A percentile compares a stretch with the other conserved stretches of the same genome.
phyloP scores from a whole-genome alignment of 2,113 vertebrate genomes.

The Gadus chalcogrammus region DNA sequence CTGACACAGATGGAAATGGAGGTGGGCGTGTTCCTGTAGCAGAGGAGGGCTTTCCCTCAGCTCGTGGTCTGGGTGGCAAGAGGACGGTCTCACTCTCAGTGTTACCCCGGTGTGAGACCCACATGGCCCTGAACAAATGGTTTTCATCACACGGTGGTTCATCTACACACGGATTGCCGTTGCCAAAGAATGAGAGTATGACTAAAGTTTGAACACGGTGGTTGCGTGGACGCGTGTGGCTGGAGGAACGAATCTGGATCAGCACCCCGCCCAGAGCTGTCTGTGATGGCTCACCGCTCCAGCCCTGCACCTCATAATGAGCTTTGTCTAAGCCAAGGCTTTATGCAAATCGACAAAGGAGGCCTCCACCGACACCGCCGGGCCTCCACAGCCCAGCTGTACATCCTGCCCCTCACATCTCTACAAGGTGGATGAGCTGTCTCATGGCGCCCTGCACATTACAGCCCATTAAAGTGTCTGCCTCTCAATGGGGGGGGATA shows the following conservation, averaged over 20 bases:
- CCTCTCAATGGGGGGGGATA: constrained; percentile 57
- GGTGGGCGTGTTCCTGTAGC: constrained; percentile 22
- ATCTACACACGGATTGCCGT: constrained; percentile 19
- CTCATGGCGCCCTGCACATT: constrained; percentile 56
- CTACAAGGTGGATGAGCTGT: constrained; percentile 55
- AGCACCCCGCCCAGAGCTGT: not conserved
- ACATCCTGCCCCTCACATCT: constrained; percentile 44
- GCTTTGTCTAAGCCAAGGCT: constrained; percentile 20
- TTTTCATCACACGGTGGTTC: constrained; percentile 42
- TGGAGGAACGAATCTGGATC: not conserved
- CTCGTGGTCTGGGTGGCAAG: constrained; percentile 34
- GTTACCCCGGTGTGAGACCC: constrained; percentile 38
- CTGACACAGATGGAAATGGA: constrained; percentile 46
- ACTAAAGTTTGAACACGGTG: not conserved
- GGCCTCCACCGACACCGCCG: constrained; percentile 14
- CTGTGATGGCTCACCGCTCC: constrained; percentile 6
- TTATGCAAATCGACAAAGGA: constrained; percentile 39
- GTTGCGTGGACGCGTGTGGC: not conserved
- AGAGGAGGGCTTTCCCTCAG: not conserved
- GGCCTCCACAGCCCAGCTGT: constrained; percentile 34
- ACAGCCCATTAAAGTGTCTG: constrained; percentile 65
- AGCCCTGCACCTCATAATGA: constrained; percentile 33
- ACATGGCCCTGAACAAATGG: constrained; percentile 34
- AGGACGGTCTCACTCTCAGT: constrained; percentile 23
- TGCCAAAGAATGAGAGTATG: constrained; percentile 7